Evolutionary conservation across 2,888 invertebrate species (phyloP).

Genomic region (Tribolium freemani): DNA sequence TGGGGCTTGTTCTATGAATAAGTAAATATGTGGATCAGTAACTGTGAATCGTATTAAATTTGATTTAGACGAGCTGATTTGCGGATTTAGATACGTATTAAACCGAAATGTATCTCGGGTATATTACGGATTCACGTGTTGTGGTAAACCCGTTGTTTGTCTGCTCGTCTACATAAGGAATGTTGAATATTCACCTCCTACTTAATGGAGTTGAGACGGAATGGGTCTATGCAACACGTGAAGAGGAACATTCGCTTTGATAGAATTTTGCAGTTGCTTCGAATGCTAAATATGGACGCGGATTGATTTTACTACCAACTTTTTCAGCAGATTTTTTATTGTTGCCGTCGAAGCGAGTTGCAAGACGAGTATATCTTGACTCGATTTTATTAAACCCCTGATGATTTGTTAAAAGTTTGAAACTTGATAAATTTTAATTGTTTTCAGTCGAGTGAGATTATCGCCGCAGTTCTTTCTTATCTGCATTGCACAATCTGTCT

Average conservation of each 20-base stretch:
- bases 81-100: slow-evolving; percentile 10
- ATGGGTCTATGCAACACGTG: background rate
- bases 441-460: slow-evolving; percentile 3
- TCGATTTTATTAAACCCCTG: background rate
- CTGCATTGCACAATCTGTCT: slow-evolving; percentile 7
- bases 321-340: background rate
- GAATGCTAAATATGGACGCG: background rate
- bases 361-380: background rate
- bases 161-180: slow-evolving; percentile 8
- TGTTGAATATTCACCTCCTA: slow-evolving; percentile 34
- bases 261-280: background rate
- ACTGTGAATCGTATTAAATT: slow-evolving; percentile 36
- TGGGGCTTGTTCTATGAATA: slow-evolving; percentile 28
- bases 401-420: background rate
- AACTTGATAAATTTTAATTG: slow-evolving; percentile 5
- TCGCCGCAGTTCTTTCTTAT: slow-evolving; percentile 3
- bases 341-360: background rate
- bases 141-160: slow-evolving; percentile 13
- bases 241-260: background rate
- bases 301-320: background rate
- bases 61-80: slow-evolving; percentile 10
- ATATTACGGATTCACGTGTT: slow-evolving; percentile 26
- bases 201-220: slow-evolving; percentile 2
- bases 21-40: slow-evolving; percentile 34
- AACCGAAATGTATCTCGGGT: background rate